These are phyloP conservation scores for Megaustenia siamemsis DNA, from an alignment of 2,888 invertebrate genomes.

Conservation along the genomic window DNA sequence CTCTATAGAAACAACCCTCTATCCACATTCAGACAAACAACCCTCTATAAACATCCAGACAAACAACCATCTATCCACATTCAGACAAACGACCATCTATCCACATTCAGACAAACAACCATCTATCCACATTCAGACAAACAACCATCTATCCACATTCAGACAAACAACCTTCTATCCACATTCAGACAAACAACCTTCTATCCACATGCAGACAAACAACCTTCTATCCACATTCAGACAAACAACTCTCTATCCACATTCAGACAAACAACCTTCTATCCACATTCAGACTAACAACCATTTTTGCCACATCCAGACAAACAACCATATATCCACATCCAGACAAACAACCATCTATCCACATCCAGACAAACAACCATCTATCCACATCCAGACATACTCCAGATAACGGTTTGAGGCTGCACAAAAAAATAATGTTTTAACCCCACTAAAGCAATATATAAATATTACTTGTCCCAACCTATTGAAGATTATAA, in stretches of 20 bases:
- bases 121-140: neutral
- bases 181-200: slow-evolving; percentile 4
- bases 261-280: too few relatives aligned
- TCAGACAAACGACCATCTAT: neutral
- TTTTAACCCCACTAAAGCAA: neutral
- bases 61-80: neutral
- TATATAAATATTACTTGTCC: too few relatives aligned
- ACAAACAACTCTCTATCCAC: too few relatives aligned
- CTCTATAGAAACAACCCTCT: too few relatives aligned
- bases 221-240: too few relatives aligned
- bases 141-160: neutral
- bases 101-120: neutral
- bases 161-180: neutral
- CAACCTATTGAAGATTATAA: too few relatives aligned
- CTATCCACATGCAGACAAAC: too few relatives aligned
- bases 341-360: neutral
- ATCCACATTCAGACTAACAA: too few relatives aligned
- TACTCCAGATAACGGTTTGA: neutral
- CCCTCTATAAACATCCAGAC: neutral
- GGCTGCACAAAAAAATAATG: neutral
- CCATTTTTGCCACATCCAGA: too few relatives aligned
- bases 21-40: neutral
- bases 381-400: neutral
- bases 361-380: neutral
- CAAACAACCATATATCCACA: neutral